A percentile compares a stretch with the other conserved stretches of the same genome.
Conservation (phyloP, 2,797 vertebrate species). For the Sparus aurata region DNA sequence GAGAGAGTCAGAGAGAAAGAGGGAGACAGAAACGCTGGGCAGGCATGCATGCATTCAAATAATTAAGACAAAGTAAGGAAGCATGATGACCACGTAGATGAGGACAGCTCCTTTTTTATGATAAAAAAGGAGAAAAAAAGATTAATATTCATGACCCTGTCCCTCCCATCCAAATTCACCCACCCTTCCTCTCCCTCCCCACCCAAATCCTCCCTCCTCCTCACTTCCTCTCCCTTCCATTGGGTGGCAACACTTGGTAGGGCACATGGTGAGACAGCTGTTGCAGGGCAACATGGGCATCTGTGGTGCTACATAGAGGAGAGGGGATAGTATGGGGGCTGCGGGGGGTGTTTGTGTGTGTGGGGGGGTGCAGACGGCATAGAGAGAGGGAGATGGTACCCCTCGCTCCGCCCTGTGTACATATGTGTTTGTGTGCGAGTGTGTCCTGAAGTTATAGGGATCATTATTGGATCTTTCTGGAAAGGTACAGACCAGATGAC, state of each 20-base stretch:
- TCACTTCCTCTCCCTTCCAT: conserved; percentile 80
- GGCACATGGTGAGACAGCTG: conserved; percentile 91
- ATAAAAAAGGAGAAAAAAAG: conserved; percentile 32
- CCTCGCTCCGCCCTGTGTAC: conserved; percentile 36
- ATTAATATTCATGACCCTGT: conserved; percentile 84
- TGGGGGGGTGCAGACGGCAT: conserved; percentile 56
- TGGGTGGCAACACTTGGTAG: conserved; percentile 89
- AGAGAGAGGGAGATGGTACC: conserved; percentile 42
- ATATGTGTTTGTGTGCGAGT: conserved; percentile 46
- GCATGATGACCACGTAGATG: conserved; percentile 11
- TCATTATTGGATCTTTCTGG: conserved; percentile 22
- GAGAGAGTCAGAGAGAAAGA: conserved; percentile 21
- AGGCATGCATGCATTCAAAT: conserved; percentile 35
- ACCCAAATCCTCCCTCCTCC: conserved; percentile 71
- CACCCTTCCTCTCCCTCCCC: conserved; percentile 58
- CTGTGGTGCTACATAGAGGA: conserved; percentile 82
- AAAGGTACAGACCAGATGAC: conserved; percentile 5
- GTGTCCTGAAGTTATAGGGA: conserved; percentile 46
- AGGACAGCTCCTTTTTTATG: conserved; percentile 41
- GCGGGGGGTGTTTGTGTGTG: conserved; percentile 28
- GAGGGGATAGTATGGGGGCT: conserved; percentile 59
- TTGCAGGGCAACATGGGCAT: conserved; percentile 89
- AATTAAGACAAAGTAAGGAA: conserved; percentile 44
- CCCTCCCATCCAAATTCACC: conserved; percentile 71
- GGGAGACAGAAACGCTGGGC: conserved; percentile 39